Evolutionary conservation across 1,140 invertebrate species (phyloP), one percentile per base, ranked within the genome.

Genomic region (Stratiolaelaps scimitus): DNA sequence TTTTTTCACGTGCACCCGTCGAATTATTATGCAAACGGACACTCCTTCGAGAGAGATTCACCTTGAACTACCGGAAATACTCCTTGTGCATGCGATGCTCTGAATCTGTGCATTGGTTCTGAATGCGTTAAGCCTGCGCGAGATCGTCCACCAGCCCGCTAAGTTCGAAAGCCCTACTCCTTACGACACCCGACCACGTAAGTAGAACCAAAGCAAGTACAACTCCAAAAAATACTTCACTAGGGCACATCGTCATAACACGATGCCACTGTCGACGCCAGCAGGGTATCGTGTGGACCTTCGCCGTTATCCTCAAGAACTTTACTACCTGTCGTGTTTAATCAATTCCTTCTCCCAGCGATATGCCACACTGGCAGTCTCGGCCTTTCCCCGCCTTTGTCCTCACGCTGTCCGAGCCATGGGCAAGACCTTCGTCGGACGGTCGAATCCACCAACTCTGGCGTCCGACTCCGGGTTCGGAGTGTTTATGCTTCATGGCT

Each of bases 11-110:
- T 15, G 89, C 85, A 80, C 93, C 96, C 73, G 85, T 82, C 71
- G 89, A 87, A 72, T 94, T 87, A 73, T 96, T 92, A 1, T 80
- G 76, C 92, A 92, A 97, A 78, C 96, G 92, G 92, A 76, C 94
- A 98, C 65, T 83, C 80, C 70, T 85, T 85, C 70, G 88, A 87
- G 69, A n/a, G n/a, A 98, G 81, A 80, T 97, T 72, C 74, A 84
- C 83, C 81, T 94, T 95, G 74, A 90, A 96, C 79, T 92, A 98
- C 70, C 91, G 82, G 77, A 98, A 98, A 78, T 92, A 98, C 76
- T 96, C 88, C 77, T 87, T 89, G 15, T 83, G 80, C 29, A 98
- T n/a, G n/a, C 79, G 64, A 98, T 76, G 75, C 88, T 92, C 70
- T 87, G 83, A 23, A 98, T 75, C 66, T 88, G 80, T 5, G 93